Evolutionary conservation across 2,113 vertebrate genomes (phyloP).

Genomic region (Collichthys lucidus): DNA sequence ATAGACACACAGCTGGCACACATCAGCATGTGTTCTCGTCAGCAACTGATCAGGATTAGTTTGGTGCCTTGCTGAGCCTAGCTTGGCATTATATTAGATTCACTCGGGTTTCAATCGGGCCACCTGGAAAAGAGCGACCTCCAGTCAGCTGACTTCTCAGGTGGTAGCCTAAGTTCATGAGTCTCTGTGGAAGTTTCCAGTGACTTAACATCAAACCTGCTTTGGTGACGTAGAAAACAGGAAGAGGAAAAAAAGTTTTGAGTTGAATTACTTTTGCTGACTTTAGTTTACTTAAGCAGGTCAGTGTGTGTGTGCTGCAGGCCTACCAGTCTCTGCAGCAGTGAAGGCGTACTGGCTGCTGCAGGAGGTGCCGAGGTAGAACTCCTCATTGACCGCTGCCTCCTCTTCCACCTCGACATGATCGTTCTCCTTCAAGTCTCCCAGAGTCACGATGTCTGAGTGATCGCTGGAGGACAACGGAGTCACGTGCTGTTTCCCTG

Average conservation of each 20-base stretch:
- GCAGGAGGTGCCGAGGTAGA: conserved; percentile 92
- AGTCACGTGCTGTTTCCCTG: conserved; percentile 79
- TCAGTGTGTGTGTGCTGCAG: background rate
- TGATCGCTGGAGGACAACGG: conserved; percentile 91
- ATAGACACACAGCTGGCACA: background rate
- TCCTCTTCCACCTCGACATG: conserved; percentile 68
- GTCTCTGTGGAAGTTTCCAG: conserved; percentile 87
- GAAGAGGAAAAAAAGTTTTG: conserved; percentile 19
- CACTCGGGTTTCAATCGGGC: conserved; percentile 79
- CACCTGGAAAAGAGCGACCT: conserved; percentile 86
- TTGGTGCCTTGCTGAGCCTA: conserved; percentile 33
- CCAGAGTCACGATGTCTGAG: conserved; percentile 95
- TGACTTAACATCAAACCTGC: conserved; percentile 87
- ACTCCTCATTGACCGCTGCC: conserved; percentile 77
- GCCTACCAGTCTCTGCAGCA: conserved; percentile 89
- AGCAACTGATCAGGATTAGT: conserved; percentile 31
- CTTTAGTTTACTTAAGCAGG: background rate
- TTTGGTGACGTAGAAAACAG: conserved; percentile 68
- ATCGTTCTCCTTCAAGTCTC: conserved; percentile 86
- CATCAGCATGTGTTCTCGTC: background rate
- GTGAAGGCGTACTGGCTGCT: conserved; percentile 96
- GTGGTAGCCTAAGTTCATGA: conserved; percentile 86
- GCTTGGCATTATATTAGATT: conserved; percentile 39
- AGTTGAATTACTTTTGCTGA: background rate
- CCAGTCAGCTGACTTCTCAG: conserved; percentile 84